Percentiles rank a stretch among this genome's conserved stretches.
phyloP scores from a whole-genome alignment of 1,140 invertebrate genomes.

The Drosophila kurseongensis region DNA sequence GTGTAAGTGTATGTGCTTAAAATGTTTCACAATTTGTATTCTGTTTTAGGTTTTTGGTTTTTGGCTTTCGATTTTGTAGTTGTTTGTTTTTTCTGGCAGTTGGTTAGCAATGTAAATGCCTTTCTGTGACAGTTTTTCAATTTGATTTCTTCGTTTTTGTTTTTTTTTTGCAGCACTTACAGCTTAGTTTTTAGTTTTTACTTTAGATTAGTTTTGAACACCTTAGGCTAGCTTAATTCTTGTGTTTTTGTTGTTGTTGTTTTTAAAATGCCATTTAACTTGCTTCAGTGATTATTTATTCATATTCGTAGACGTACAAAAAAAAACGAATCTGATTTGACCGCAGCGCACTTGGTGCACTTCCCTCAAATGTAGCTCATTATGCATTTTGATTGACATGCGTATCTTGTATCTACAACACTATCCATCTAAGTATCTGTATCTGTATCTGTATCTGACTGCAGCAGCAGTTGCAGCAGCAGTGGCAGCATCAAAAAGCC shows the following conservation, averaged over 20 bases:
- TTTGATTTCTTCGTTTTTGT: neutral
- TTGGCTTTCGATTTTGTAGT: constrained; percentile 26
- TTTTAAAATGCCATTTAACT: constrained; percentile 42
- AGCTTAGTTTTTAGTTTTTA: constrained; percentile 16
- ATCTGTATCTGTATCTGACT: constrained; percentile 20
- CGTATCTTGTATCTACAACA: constrained; percentile 59
- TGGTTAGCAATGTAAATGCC: constrained; percentile 47
- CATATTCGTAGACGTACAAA: constrained; percentile 15
- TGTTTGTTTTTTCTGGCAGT: constrained; percentile 26
- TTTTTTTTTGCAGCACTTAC: constrained; percentile 20
- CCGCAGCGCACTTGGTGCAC: constrained; percentile 36
- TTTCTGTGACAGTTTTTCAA: constrained; percentile 12
- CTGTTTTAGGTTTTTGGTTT: neutral
- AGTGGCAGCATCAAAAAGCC: constrained; percentile 19
- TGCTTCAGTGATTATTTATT: constrained; percentile 28
- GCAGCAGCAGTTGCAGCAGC: constrained; percentile 14
- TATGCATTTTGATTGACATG: constrained; percentile 78
- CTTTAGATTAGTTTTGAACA: constrained; percentile 32
- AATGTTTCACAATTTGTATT: constrained; percentile 1
- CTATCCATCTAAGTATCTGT: constrained; percentile 32
- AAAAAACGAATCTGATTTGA: constrained; percentile 4
- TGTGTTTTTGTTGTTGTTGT: constrained; percentile 8
- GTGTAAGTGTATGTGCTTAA: neutral
- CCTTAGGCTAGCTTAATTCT: constrained; percentile 39
- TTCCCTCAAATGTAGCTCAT: constrained; percentile 48